Evolutionary conservation across 2,888 invertebrate species (phyloP).

Genomic region (Lordiphosa andalusiaca): DNA sequence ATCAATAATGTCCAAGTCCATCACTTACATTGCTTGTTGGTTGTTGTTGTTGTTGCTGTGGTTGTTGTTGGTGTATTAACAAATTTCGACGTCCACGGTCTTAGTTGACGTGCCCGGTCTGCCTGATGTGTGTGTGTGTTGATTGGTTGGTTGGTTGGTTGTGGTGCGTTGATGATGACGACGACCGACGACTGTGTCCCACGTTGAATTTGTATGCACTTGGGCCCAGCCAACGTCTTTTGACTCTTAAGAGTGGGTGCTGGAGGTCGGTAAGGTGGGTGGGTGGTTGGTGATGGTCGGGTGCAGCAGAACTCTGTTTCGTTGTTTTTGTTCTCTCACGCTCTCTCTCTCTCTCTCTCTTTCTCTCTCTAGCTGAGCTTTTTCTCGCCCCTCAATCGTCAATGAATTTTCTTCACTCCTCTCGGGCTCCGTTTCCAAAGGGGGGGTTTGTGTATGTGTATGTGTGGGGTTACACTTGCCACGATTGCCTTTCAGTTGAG

Average conservation of each 20-base stretch:
- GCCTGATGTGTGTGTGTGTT: slow-evolving; percentile 22
- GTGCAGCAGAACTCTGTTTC: slow-evolving; percentile 62
- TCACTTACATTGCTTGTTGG: slow-evolving; percentile 61
- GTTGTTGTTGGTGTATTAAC: slow-evolving; percentile 32
- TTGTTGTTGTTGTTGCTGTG: slow-evolving; percentile 28
- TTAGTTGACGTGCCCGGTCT: slow-evolving; percentile 15
- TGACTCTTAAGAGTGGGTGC: slow-evolving; percentile 24
- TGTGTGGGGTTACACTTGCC: slow-evolving; percentile 61
- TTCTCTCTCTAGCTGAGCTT: slow-evolving; percentile 29
- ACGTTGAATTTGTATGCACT: slow-evolving; percentile 54
- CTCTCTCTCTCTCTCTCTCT: slow-evolving; percentile 19
- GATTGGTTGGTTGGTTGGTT: slow-evolving; percentile 11
- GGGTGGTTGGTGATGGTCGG: slow-evolving; percentile 23
- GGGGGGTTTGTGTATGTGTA: slow-evolving; percentile 29
- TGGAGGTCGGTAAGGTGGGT: slow-evolving; percentile 26
- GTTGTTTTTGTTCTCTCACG: slow-evolving; percentile 67
- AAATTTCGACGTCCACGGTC: slow-evolving; percentile 29
- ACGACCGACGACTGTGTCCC: slow-evolving; percentile 27
- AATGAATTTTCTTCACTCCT: slow-evolving; percentile 61
- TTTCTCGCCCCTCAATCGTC: slow-evolving; percentile 54
- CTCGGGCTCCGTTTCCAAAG: slow-evolving; percentile 27
- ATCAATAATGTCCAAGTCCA: slow-evolving; percentile 56
- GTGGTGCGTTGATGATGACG: slow-evolving; percentile 11
- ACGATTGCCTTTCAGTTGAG: slow-evolving; percentile 62
- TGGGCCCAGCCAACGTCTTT: slow-evolving; percentile 43